phyloP scores from a whole-genome alignment of 2,797 vertebrate genomes.

The Takifugu rubripes region DNA sequence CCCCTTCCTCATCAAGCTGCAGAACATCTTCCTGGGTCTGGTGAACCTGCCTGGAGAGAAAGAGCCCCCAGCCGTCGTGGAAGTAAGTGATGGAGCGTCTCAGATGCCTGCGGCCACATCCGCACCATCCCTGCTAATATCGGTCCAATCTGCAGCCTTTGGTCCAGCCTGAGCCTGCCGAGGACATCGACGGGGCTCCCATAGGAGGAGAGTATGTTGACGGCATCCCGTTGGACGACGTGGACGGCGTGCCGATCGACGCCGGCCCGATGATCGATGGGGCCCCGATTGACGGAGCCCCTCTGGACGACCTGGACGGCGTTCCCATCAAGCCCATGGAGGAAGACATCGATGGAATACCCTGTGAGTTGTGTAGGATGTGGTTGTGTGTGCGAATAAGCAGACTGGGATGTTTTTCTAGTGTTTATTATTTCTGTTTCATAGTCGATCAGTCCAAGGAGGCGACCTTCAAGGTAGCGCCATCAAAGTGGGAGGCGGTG shows the following conservation, averaged over 20 bases:
- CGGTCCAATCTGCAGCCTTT: neutral
- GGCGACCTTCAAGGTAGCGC: slow-evolving; percentile 93
- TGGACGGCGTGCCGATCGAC: slow-evolving; percentile 92
- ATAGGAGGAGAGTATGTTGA: slow-evolving; percentile 92
- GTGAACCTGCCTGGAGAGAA: slow-evolving; percentile 92
- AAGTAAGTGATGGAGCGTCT: slow-evolving; percentile 29
- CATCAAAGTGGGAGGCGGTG: slow-evolving; percentile 98
- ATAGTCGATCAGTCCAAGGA: slow-evolving; percentile 88
- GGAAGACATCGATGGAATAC: slow-evolving; percentile 94
- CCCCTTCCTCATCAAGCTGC: slow-evolving; percentile 96
- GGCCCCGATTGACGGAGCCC: slow-evolving; percentile 81
- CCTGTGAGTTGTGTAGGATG: slow-evolving; percentile 76
- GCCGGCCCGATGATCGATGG: slow-evolving; percentile 82
- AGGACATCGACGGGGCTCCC: slow-evolving; percentile 94
- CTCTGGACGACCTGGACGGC: slow-evolving; percentile 90
- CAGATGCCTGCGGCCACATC: neutral
- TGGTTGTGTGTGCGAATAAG: neutral
- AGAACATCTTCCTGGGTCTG: slow-evolving; percentile 98
- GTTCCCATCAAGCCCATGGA: slow-evolving; percentile 90
- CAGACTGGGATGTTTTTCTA: neutral
- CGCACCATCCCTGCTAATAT: neutral
- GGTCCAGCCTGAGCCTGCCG: slow-evolving; percentile 57
- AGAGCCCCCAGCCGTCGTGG: slow-evolving; percentile 55
- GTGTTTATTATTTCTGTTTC: neutral
- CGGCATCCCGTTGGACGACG: slow-evolving; percentile 85